Conservation (phyloP, 2,797 vertebrate genomes). For the Lacerta agilis region DNA sequence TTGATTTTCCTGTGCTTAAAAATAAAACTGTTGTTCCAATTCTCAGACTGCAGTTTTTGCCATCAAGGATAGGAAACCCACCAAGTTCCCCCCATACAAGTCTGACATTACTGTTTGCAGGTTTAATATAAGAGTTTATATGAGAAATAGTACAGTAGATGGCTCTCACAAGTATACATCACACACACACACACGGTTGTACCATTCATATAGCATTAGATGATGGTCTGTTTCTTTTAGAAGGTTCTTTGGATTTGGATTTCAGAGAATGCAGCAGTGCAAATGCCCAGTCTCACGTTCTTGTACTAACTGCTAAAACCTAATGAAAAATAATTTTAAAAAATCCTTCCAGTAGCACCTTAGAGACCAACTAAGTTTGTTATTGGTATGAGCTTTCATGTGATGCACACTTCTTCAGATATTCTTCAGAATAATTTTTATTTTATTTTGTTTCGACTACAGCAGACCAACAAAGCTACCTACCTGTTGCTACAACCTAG, state of each 20-base stretch:
- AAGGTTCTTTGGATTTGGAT: neutral
- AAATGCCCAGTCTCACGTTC: neutral
- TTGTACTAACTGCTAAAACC: neutral
- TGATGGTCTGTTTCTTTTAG: constrained; percentile 2
- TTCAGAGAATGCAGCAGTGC: neutral
- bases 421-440: no score
- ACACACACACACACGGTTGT: neutral
- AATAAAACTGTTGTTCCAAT: neutral
- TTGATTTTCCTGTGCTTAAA: neutral
- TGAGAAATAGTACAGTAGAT: neutral
- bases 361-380: no score
- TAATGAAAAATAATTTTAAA: no score
- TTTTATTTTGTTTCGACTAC: no score
- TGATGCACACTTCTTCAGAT: no score
- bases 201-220: neutral
- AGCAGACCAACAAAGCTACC: no score
- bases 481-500: neutral
- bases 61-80: neutral
- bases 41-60: neutral
- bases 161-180: neutral
- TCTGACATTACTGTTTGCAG: neutral
- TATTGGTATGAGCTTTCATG: no score
- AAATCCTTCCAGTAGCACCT: no score
- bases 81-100: neutral
- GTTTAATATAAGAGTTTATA: neutral